Base-by-base conservation (phyloP, 1,140 invertebrate species). In the Galleria mellonella region DNA sequence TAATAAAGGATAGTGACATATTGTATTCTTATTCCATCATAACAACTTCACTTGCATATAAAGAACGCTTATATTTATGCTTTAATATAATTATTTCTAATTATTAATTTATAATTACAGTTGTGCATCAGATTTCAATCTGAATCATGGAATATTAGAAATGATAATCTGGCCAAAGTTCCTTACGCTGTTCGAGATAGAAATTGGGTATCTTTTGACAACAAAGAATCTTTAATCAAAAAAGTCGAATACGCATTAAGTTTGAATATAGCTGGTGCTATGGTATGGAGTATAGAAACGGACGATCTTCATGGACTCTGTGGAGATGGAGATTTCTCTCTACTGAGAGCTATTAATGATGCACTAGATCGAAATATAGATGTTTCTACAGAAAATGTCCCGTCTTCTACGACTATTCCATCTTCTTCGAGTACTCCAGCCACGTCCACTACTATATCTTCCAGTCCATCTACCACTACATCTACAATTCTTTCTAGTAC, bases 151-250 rank as follows among this genome's bases (percentile, higher is more conserved):
- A 40, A 60, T 0, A 15, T 65, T n/a, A 36, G 15, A 35, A 59
- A 55, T 9, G 76, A 77, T 32, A 27, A 39, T 6, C 35, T 49
- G 5, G 72, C 68, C 1, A 61, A 67, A 42, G 88, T 89, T 0
- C 92, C 92, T 0, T 94, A 93, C 53, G 88, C 91, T 5, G 89
- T 89, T 35, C 87, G 83, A 14, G 88, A 75, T 0, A 79, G 84
- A 4, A 90, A 93, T 60, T 96, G 94, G 94, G 85, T 95, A 27
- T 91, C 92, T 8, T 96, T 90, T 52, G 94, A 96, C 46, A 87
- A 94, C 52, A 13, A 59, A 58, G 64, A 52, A 30, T 91, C 90
- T 4, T 54, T 91, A 5, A 59, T 41, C 0, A 53, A 81, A 2
- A 92, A 93, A 75, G 74, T 72, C 0, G 48, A 90, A 17, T 92